A percentile compares a stretch with the other conserved stretches of the same genome.
These are phyloP conservation scores for Anticlea derivata DNA, from an alignment of 2,888 invertebrate species.

Conservation along the genomic window DNA sequence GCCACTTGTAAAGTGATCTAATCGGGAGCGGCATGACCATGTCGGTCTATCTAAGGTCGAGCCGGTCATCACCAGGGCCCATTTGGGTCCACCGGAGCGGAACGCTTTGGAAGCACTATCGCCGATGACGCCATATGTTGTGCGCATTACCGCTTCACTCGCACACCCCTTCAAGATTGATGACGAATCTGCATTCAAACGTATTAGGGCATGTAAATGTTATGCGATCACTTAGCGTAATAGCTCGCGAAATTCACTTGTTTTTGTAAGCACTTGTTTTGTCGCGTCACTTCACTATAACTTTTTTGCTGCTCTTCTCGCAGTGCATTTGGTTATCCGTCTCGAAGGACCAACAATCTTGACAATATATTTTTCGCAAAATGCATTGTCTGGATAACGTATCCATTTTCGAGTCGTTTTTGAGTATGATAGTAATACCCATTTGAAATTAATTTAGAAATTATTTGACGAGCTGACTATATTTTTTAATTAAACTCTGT, in stretches of 20 bases:
- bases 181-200: conserved; percentile 74
- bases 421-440: too few relatives aligned
- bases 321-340: neutral
- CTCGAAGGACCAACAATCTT: neutral
- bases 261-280: conserved; percentile 21
- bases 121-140: conserved; percentile 74
- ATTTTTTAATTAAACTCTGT: too few relatives aligned
- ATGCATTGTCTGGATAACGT: too few relatives aligned
- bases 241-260: conserved; percentile 63
- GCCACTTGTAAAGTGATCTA: conserved; percentile 64
- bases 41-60: conserved; percentile 57
- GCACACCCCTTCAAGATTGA: conserved; percentile 78
- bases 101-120: conserved; percentile 54
- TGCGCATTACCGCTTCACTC: conserved; percentile 66
- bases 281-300: neutral
- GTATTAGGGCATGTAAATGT: conserved; percentile 82
- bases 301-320: neutral
- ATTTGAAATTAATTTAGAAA: too few relatives aligned
- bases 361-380: neutral
- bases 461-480: too few relatives aligned
- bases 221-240: conserved; percentile 77
- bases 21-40: conserved; percentile 48
- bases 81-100: conserved; percentile 65
- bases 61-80: conserved; percentile 46
- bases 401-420: too few relatives aligned